Base-by-base conservation (phyloP, 2,888 invertebrate species). In the Cheilosia variabilis region DNA sequence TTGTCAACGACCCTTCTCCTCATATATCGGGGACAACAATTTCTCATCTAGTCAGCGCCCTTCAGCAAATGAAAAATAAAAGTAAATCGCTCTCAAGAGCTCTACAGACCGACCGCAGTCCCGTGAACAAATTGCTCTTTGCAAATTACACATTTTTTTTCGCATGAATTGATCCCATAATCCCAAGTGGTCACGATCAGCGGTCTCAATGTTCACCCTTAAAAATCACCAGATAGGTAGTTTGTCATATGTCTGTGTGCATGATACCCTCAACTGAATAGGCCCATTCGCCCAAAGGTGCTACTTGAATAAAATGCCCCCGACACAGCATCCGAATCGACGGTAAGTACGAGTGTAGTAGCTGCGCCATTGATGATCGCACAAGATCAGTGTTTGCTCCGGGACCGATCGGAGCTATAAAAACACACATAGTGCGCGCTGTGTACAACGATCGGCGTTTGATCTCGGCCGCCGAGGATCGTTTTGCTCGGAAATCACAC, bases 401-500 rank as follows among this genome's bases (percentile, higher is more conserved):
- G 19, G 79, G 79, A 71, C 83, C 65, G 62, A 75, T 80, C 86
- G 43, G 47, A 76, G 76, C 57, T 81, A 72, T 81, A 86, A 86
- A 86, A 86, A 86, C 60, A 86, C 58, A 86, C 72, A 86, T 68
- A 72, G 71, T 66, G 52, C 66, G 50, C 71, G 41, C 31, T 22
- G 60, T 31, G 27, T 50, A 62, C 41, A 60, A 1, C 52, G 55
- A 75, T 37, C 41, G 2, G 19, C 9, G 22, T 77, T 86, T 86
- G 81, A 86, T 77, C 50, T 81, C 10, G 22, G 17, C 86, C 69
- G 76, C 66, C 47, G 41, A 62, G 41, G 71, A 86, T 65, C 71
- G 63, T 63, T 80, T 86, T 71, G 81, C 72, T 81, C 15, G 72
- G 52, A 76, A 81, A 86, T 86, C 76, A 86, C 86, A 86, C 80